Percentiles rank a stretch among this genome's conserved stretches.
phyloP scores from a whole-genome alignment of 2,113 vertebrate genomes.

The Panurus biarmicus region DNA sequence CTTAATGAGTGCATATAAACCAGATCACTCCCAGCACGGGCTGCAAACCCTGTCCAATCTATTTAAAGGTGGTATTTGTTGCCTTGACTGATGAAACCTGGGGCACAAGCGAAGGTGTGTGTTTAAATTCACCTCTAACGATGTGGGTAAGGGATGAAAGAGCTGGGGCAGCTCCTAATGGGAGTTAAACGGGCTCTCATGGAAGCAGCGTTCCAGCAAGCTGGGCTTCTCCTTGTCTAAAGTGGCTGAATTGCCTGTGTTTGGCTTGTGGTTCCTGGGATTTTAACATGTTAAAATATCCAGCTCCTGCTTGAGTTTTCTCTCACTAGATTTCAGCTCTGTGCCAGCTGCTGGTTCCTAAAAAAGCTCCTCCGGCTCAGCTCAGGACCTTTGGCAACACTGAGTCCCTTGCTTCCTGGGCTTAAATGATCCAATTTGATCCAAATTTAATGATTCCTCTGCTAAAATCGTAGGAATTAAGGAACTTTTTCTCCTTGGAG shows the following conservation, averaged over 20 bases:
- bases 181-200: neutral
- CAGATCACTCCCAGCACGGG: neutral
- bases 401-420: neutral
- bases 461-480: neutral
- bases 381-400: fast-evolving
- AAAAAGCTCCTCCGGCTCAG: neutral
- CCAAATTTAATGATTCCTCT: too few species aligned
- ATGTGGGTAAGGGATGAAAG: neutral
- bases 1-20: neutral
- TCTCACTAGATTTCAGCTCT: neutral
- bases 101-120: neutral
- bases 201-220: neutral
- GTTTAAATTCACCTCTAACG: neutral
- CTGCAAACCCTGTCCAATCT: neutral
- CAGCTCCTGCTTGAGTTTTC: neutral
- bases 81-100: neutral
- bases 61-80: neutral
- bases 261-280: neutral
- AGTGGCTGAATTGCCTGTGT: neutral
- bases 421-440: neutral
- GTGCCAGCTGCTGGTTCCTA: fast-evolving
- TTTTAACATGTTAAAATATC: neutral
- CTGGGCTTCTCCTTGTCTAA: neutral
- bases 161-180: neutral
- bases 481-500: neutral